Base-by-base conservation (phyloP, 1,140 invertebrate species). In the Sarcophaga bullata region DNA sequence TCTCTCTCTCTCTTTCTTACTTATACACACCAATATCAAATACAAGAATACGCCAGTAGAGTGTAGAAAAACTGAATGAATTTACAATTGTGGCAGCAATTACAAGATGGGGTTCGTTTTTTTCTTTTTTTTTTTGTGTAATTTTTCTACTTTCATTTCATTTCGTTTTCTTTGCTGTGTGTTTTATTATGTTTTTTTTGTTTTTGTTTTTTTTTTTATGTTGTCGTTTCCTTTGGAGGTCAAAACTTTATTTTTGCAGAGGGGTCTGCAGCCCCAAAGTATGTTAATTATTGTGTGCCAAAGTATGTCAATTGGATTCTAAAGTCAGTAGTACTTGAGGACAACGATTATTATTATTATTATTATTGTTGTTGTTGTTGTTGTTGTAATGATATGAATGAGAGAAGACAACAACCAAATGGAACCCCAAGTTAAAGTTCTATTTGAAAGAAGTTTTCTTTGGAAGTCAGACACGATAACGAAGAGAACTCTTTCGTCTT, bases 271-370 rank as follows among this genome's bases (percentile, higher is more conserved):
- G 15, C 62, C 25, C 25, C 8, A 17, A 68, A 68, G 62, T 68
- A 68, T 68, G 62, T 68, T 68, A 68, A 68, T 68, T 17, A 19
- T 68, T 68, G 62, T 68, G 6, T 58, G 50, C n/a, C 62, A 68
- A 19, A 68, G 15, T 68, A 68, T 68, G 62, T 68, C 62, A 68
- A 68, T 68, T 68, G 17, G 62, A 68, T 68, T 68, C 17, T 68
- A 68, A 68, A 68, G 62, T 68, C n/a, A 58, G 54, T 37, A 58
- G 54, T 58, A 58, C 54, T 58, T n/a, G 13, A n/a, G 11, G n/a
- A 58, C 25, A 37, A 37, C 25, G 25, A 37, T 37, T 37, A 37
- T 37, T 37, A 37, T 37, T 37, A 2, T 37, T 1, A n/a, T n/a
- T 37, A 37, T 37, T 37, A 37, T 37, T 37, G 4, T 37, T 37